Conservation (phyloP, 2,797 vertebrate species). For the Nasua narica region DNA sequence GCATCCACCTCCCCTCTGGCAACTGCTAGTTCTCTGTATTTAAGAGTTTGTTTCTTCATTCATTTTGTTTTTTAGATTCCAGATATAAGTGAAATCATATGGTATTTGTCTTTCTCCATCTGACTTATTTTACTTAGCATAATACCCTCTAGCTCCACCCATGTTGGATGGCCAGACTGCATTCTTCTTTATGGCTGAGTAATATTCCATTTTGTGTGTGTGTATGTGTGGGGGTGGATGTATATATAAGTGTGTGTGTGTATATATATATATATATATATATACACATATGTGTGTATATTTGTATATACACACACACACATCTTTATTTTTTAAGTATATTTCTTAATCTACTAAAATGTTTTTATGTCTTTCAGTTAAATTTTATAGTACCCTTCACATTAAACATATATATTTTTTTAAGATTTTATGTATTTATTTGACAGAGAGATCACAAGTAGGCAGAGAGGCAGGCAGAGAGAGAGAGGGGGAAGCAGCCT, state of each 20-base stretch:
- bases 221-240: neutral
- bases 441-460: too few relatives aligned
- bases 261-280: neutral
- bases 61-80: neutral
- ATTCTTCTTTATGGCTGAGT: neutral
- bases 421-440: too few relatives aligned
- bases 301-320: neutral
- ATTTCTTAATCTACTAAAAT: conserved; percentile 15
- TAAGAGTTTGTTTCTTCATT: neutral
- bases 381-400: neutral
- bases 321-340: neutral
- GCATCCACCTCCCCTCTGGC: neutral
- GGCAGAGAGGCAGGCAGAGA: too few relatives aligned
- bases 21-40: neutral
- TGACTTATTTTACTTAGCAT: neutral
- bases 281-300: too few relatives aligned
- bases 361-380: neutral
- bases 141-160: neutral
- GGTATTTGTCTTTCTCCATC: neutral
- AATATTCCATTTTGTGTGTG: neutral
- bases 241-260: neutral
- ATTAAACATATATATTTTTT: neutral
- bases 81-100: neutral
- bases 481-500: too few relatives aligned
- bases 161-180: neutral